These are phyloP conservation scores for Enteromius viviparus DNA, from an alignment of 2,797 vertebrate genomes.

Conservation along the genomic window DNA sequence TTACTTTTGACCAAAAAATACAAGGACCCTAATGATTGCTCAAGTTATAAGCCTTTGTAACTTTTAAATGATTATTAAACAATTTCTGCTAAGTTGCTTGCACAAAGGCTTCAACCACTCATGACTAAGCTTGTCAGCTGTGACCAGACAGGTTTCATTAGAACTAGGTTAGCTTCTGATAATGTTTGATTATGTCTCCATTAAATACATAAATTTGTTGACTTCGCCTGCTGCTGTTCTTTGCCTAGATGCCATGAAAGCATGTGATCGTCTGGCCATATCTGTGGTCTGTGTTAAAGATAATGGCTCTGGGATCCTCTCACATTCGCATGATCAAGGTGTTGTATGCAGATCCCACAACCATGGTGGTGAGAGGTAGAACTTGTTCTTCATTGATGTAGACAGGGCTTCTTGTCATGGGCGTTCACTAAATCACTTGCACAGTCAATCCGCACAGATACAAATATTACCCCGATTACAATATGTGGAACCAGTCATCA, in stretches of 20 bases:
- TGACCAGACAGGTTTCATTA: slow-evolving; percentile 34
- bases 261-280: slow-evolving; percentile 13
- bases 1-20: slow-evolving; percentile 7
- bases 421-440: slow-evolving; percentile 24
- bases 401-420: slow-evolving; percentile 11
- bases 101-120: background rate
- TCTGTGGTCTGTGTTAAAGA: background rate
- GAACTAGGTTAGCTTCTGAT: slow-evolving; percentile 16
- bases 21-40: background rate
- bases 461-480: background rate
- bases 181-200: background rate
- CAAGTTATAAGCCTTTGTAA: slow-evolving; percentile 13
- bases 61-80: slow-evolving; percentile 11
- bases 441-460: background rate
- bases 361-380: slow-evolving; percentile 7
- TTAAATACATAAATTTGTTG: too few relatives aligned
- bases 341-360: background rate
- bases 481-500: slow-evolving; percentile 14
- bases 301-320: slow-evolving; percentile 3
- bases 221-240: slow-evolving; percentile 8
- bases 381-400: background rate
- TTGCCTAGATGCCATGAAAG: slow-evolving; percentile 15
- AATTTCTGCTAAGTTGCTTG: slow-evolving; percentile 13
- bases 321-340: slow-evolving; percentile 20
- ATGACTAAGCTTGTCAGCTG: slow-evolving; percentile 15